phyloP scores from a whole-genome alignment of 2,113 vertebrate genomes.

The Epinephelus cyanopodus region DNA sequence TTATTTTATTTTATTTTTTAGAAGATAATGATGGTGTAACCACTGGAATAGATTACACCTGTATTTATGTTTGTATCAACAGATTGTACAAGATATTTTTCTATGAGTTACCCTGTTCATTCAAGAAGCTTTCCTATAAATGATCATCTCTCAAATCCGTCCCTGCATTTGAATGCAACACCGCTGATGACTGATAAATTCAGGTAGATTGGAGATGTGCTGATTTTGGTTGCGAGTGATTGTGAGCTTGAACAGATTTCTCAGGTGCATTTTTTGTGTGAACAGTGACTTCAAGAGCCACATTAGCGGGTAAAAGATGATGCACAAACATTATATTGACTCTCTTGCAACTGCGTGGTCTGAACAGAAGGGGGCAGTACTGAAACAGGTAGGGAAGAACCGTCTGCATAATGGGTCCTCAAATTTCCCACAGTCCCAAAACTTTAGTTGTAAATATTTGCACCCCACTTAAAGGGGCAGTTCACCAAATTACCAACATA shows the following conservation, averaged over 20 bases:
- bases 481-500: neutral
- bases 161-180: constrained; percentile 18
- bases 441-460: neutral
- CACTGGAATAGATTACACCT: constrained; percentile 16
- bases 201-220: neutral
- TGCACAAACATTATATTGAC: neutral
- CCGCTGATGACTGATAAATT: neutral
- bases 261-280: neutral
- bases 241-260: neutral
- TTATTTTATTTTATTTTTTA: neutral
- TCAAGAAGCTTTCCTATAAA: constrained; percentile 51
- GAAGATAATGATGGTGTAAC: constrained; percentile 58
- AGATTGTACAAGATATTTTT: constrained; percentile 38
- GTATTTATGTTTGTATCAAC: constrained; percentile 64
- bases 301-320: neutral
- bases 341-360: neutral
- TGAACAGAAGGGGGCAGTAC: constrained; percentile 23
- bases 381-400: neutral
- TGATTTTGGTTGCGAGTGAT: neutral
- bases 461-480: neutral
- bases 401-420: neutral
- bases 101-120: constrained; percentile 48
- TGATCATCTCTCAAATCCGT: neutral
- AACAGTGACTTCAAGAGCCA: neutral
- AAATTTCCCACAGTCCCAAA: neutral